Evolutionary conservation across 2,888 invertebrate genomes (phyloP), one percentile per base, ranked within the genome.

Genomic region (Trachelus stipa): DNA sequence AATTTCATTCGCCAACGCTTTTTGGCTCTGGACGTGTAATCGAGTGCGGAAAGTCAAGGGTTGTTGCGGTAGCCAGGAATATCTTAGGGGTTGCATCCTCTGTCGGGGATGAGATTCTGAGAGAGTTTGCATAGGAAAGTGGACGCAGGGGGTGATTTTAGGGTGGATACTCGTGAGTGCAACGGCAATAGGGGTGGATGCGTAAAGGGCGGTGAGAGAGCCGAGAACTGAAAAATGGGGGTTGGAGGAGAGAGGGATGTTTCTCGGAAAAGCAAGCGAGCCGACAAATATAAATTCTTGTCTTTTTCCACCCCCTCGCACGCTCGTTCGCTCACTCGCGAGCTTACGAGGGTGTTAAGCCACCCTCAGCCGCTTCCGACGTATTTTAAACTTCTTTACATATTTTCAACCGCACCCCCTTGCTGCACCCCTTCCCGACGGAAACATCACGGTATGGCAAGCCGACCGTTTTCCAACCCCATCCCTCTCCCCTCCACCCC

Each of bases 241-340:
- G 23, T 23, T 23, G 56, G 73, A 77, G 81, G 77, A 79, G 85
- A 80, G 85, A 88, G 86, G 82, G 86, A 87, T 87, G 87, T 85
- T 85, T 81, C 86, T 86, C 87, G 87, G 85, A 86, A 87, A 87
- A 87, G 85, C 85, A 84, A 86, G 84, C 84, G 83, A 86, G 84
- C 86, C 87, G 87, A 87, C 86, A 88, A 88, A 87, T 88, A 87
- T 88, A 86, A 86, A 89, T 89, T 83, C 86, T 71, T 34, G 80
- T 73, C 35, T 75, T 34, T 71, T 34, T 71, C 33, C 33, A 31
- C 33, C 71, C 34, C 71, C 71, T 31, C 31, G 75, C 77, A 73
- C 74, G 73, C 77, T 35, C 15, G 37, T 37, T 77, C 69, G 73
- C 35, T 75, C 34, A 77, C 76, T 68, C 69, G 33, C 78, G 80